phyloP scores from a whole-genome alignment of 2,113 vertebrate species.

The Mystacornis crossleyi region DNA sequence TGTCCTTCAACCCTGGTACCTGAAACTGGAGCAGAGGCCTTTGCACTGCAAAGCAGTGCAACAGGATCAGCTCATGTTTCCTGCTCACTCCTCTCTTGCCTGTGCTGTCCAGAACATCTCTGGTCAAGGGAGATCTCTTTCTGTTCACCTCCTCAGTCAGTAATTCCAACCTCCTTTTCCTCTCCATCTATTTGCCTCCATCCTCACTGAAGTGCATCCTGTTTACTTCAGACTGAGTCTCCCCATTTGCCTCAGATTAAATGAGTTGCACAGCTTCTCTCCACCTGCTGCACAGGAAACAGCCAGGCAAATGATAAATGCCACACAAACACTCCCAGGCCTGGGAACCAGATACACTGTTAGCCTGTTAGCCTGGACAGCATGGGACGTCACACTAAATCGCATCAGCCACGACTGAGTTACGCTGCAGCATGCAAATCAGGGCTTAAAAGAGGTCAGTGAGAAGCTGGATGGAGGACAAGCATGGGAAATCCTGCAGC shows the following conservation, averaged over 20 bases:
- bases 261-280: neutral
- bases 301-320: neutral
- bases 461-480: neutral
- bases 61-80: neutral
- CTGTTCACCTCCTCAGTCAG: neutral
- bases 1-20: rapidly evolving
- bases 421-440: neutral
- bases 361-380: neutral
- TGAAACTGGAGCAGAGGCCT: neutral
- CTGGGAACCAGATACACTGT: neutral
- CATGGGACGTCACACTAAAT: neutral
- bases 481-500: neutral
- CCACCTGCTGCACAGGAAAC: constrained; percentile 27
- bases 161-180: neutral
- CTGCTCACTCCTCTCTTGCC: neutral
- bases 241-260: constrained; percentile 12
- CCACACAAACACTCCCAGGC: neutral
- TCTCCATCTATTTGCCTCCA: neutral
- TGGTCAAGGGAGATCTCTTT: neutral
- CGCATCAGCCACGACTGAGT: neutral
- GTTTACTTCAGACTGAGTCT: neutral
- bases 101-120: neutral
- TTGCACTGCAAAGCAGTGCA: neutral
- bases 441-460: neutral
- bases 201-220: neutral